Percentiles rank a stretch among this genome's conserved stretches.
phyloP scores from a whole-genome alignment of 2,888 invertebrate genomes.

The Odontocerum albicorne region DNA sequence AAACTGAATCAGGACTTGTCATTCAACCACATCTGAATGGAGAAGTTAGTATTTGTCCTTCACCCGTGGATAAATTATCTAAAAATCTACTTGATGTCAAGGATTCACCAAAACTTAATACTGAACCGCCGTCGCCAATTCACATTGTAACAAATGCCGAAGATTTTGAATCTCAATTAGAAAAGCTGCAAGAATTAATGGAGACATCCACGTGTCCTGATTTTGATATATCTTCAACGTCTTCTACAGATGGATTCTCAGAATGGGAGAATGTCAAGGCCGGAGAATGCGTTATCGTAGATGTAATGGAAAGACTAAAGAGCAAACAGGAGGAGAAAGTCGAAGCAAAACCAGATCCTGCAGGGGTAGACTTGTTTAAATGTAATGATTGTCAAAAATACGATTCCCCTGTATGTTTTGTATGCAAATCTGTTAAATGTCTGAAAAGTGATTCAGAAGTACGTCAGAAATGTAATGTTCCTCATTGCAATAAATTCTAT shows the following conservation, averaged over 20 bases:
- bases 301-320: conserved; percentile 41
- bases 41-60: conserved; percentile 18
- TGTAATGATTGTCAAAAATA: conserved; percentile 65
- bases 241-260: conserved; percentile 47
- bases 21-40: conserved; percentile 20
- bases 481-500: conserved; percentile 73
- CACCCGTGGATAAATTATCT: conserved; percentile 36
- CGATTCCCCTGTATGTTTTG: conserved; percentile 65
- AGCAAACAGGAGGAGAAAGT: conserved; percentile 44
- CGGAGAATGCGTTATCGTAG: conserved; percentile 53
- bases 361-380: conserved; percentile 51
- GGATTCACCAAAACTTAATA: conserved; percentile 4
- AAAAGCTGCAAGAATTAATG: conserved; percentile 58
- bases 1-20: conserved; percentile 9
- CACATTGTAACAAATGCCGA: conserved; percentile 45
- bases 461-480: conserved; percentile 64
- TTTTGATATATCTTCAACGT: conserved; percentile 45
- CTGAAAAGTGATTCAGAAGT: conserved; percentile 47
- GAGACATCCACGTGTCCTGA: conserved; percentile 42
- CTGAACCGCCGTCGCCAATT: conserved; percentile 14
- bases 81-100: conserved; percentile 35
- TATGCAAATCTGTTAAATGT: conserved; percentile 56
- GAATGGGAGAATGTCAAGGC: conserved; percentile 47
- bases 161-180: conserved; percentile 53
- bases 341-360: conserved; percentile 28